phyloP scores from a whole-genome alignment of 1,140 invertebrate species.

The Anthonomus grandis region DNA sequence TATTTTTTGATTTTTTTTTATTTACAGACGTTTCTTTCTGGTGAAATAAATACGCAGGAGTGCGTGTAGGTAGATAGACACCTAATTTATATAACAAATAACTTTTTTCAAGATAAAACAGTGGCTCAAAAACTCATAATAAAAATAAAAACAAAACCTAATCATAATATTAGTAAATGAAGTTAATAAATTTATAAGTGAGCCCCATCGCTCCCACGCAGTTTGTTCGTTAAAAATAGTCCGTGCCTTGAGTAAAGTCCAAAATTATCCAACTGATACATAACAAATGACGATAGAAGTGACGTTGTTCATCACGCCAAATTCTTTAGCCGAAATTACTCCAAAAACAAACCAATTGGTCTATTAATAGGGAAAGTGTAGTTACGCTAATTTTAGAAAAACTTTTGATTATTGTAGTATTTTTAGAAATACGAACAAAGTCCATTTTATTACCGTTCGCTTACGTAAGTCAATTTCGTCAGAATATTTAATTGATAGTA shows the following conservation, averaged over 20 bases:
- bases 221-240: neutral
- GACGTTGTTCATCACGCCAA: neutral
- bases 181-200: no score
- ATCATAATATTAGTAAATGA: neutral
- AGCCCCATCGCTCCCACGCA: no score
- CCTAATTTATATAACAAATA: neutral
- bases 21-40: no score
- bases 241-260: neutral
- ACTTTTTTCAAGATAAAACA: neutral
- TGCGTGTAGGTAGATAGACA: neutral
- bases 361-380: neutral
- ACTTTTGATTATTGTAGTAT: neutral
- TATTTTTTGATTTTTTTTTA: no score
- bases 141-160: neutral
- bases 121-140: neutral
- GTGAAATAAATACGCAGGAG: neutral
- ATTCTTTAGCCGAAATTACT: neutral
- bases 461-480: no score
- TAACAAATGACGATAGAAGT: neutral
- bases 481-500: no score
- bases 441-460: neutral
- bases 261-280: neutral
- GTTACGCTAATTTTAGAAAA: neutral
- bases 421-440: neutral
- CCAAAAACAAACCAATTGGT: neutral